phyloP scores from a whole-genome alignment of 2,888 invertebrate species.

The Mycalesis mineus region DNA sequence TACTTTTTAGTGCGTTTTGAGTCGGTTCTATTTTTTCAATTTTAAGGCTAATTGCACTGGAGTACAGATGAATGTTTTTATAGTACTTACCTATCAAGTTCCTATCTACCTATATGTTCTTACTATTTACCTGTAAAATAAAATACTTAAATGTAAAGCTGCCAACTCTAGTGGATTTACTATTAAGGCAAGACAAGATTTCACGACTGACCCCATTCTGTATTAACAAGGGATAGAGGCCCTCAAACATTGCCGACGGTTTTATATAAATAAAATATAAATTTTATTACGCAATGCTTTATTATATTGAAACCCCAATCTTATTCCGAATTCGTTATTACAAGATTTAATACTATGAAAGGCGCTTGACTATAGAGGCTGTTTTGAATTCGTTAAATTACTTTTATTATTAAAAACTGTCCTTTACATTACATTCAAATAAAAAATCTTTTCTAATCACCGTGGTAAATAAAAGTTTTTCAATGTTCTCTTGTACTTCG shows the following conservation, averaged over 20 bases:
- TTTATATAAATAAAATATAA: neutral
- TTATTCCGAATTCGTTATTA: neutral
- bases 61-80: no score
- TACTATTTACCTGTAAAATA: no score
- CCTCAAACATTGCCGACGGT: neutral
- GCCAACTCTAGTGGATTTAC: neutral
- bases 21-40: no score
- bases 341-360: neutral
- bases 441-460: no score
- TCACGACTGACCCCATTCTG: slow-evolving; percentile 15
- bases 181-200: slow-evolving; percentile 11
- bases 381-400: neutral
- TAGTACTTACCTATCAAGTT: no score
- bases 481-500: no score
- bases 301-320: neutral
- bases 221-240: slow-evolving; percentile 6
- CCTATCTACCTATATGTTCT: no score
- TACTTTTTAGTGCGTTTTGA: no score
- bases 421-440: no score
- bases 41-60: no score
- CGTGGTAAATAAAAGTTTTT: no score
- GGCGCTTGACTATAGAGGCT: neutral
- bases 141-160: neutral
- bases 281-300: slow-evolving; percentile 3
- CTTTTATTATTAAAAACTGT: no score